A percentile compares a stretch with the other conserved stretches of the same genome.
phyloP scores from a whole-genome alignment of 2,113 vertebrate genomes.

The Balaeniceps rex region DNA sequence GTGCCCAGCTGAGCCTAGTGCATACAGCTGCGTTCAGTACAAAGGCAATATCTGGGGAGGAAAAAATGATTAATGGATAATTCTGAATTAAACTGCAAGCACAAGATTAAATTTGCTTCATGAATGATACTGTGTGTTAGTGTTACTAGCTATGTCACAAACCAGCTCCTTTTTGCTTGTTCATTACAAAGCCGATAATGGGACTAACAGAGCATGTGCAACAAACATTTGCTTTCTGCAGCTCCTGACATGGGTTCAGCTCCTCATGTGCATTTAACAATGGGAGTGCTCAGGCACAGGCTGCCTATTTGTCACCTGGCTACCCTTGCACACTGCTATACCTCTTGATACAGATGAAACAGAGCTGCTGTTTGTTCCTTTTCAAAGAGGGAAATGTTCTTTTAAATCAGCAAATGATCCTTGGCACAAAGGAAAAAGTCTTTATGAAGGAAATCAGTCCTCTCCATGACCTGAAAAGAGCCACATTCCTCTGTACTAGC shows the following conservation, averaged over 20 bases:
- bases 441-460: not conserved
- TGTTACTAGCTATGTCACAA: not conserved
- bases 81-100: not conserved
- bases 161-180: not conserved
- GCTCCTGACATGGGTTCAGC: not conserved
- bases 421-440: not conserved
- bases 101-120: slow-evolving; percentile 1
- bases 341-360: not conserved
- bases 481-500: not conserved
- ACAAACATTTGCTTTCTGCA: not conserved
- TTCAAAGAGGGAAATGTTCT: not conserved
- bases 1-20: not conserved
- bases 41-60: not conserved
- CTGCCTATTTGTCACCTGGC: slow-evolving; percentile 10
- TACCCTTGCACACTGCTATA: not conserved
- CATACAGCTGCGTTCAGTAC: accelerated
- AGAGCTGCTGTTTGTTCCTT: not conserved
- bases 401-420: not conserved
- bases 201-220: not conserved
- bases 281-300: not conserved
- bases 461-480: not conserved
- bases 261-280: accelerated
- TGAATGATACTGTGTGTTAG: not conserved
- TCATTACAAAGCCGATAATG: not conserved
- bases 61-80: not conserved